Percentiles rank a stretch among this genome's conserved stretches.
phyloP scores from a whole-genome alignment of 2,797 vertebrate species.

The Champsocephalus esox region DNA sequence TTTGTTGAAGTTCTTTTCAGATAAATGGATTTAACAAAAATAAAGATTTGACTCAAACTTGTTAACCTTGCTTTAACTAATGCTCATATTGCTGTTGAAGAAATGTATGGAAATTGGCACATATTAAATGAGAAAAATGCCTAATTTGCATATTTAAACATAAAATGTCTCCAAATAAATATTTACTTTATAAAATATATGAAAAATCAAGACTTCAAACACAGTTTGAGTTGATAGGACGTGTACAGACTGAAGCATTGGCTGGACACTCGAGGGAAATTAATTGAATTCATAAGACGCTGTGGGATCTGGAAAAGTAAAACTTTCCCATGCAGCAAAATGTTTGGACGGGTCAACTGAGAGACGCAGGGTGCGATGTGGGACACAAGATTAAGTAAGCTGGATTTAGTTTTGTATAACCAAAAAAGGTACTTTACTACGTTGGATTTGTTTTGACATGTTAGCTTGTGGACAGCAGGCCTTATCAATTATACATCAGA shows the following conservation, averaged over 20 bases:
- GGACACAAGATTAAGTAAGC: slow-evolving; percentile 6
- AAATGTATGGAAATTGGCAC: too few relatives aligned
- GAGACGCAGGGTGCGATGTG: slow-evolving; percentile 5
- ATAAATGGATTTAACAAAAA: too few relatives aligned
- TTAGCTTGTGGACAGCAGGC: not conserved
- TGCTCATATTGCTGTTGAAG: too few relatives aligned
- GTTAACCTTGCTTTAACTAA: too few relatives aligned
- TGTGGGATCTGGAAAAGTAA: slow-evolving; percentile 41
- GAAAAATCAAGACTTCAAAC: not conserved
- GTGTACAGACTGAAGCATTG: not conserved
- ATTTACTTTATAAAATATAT: not conserved
- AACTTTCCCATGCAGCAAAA: slow-evolving; percentile 39
- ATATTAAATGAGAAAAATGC: too few relatives aligned
- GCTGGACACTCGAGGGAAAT: slow-evolving; percentile 38
- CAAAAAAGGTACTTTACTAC: too few relatives aligned
- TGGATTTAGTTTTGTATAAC: not conserved
- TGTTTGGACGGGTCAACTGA: slow-evolving; percentile 24
- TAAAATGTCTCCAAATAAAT: too few relatives aligned
- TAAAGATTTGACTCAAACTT: too few relatives aligned
- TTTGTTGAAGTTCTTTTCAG: too few relatives aligned
- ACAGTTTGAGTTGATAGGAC: not conserved
- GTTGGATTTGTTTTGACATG: slow-evolving; percentile 19
- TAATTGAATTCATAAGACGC: slow-evolving; percentile 27
- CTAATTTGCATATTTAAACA: too few relatives aligned
- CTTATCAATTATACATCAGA: slow-evolving; percentile 14